phyloP scores from a whole-genome alignment of 2,888 invertebrate genomes.

The Notodonta dromedarius region DNA sequence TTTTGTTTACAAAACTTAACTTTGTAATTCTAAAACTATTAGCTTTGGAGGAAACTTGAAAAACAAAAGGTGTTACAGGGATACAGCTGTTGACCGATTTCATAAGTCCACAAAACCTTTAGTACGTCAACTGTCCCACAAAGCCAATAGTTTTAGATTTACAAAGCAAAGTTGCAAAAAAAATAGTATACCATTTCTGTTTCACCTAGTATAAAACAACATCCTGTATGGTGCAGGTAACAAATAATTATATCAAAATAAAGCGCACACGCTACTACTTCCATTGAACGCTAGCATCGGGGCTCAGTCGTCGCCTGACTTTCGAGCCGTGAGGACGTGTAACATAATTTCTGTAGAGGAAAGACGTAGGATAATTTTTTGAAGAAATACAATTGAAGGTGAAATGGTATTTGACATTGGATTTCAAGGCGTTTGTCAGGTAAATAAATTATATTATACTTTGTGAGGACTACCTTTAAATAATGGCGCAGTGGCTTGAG shows the following conservation, averaged over 20 bases:
- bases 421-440: neutral
- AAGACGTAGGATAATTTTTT: neutral
- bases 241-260: constrained; percentile 39
- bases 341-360: neutral
- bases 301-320: constrained; percentile 24
- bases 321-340: constrained; percentile 13
- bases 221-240: constrained; percentile 24
- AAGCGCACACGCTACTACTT: constrained; percentile 35
- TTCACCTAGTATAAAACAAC: constrained; percentile 32
- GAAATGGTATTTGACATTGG: neutral
- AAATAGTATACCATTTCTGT: too few species aligned
- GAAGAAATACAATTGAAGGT: constrained; percentile 1
- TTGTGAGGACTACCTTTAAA: too few species aligned
- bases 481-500: too few species aligned
- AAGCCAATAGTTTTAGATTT: too few species aligned
- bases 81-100: too few species aligned
- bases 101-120: too few species aligned
- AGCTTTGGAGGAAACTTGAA: too few species aligned
- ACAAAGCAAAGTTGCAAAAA: too few species aligned
- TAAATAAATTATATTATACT: neutral
- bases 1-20: too few species aligned
- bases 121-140: too few species aligned
- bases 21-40: too few species aligned
- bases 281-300: constrained; percentile 23
- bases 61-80: too few species aligned